Base-by-base conservation (phyloP, 2,888 invertebrate genomes). In the Heliconius sara region DNA sequence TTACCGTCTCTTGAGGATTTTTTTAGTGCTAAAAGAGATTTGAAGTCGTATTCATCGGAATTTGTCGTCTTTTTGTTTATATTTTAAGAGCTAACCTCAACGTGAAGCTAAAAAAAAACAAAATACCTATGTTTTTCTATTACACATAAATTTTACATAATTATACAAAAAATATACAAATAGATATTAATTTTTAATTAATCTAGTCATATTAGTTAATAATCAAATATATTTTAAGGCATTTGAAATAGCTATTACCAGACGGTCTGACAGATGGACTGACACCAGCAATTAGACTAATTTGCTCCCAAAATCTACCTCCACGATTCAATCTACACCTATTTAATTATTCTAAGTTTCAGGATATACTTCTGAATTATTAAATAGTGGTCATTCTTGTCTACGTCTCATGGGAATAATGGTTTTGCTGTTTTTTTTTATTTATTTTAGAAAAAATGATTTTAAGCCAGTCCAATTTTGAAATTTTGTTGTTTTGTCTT, bases 251-350 rank as follows among this genome's bases (percentile, higher is more conserved):
- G 71, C 77, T 63, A 70, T 79, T 80, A 80, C 76, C 79, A 70
- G 52, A 63, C 47, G 66, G 63, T 47, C 77, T 76, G 79, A 80
- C 67, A 65, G 76, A 79, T 63, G 57, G 74, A 79, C 39, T 74
- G 82, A 82, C 82, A 71, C 72, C 16, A 67, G 75, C 80, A 80
- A 82, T 82, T 80, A 80, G 77, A 22, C 79, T 74, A 77, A 80
- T 82, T 74, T 76, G 75, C 79, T 79, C 60, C 80, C 75, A 76
- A 80, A 52, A 79, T 79, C 67, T 79, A 79, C 77, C 76, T 77
- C 68, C 68, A 75, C 77, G 65, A 73, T 67, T 76, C 79, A 63
- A 82, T 80, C 77, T 68, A 70, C 74, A 39, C 66, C 65, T 71
- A 80, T 57, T 79, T 43, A 79, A 80, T 76, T 75, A 82, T 82